Conservation (phyloP, 2,797 vertebrate species). For the Labeo calbasu region DNA sequence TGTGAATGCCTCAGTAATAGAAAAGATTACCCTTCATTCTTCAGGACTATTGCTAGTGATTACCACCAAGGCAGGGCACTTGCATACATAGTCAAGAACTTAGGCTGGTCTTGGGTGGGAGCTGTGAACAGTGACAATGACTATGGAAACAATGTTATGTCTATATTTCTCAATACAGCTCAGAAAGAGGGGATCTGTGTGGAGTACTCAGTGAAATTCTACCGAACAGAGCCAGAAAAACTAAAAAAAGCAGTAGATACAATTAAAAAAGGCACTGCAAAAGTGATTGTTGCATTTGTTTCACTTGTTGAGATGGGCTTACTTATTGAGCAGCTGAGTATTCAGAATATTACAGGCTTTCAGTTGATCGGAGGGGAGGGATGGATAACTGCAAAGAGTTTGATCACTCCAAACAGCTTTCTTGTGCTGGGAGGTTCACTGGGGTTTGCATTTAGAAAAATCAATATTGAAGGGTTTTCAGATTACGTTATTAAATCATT, state of each 20-base stretch:
- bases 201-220: constrained; percentile 74
- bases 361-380: constrained; percentile 78
- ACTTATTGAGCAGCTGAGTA: constrained; percentile 70
- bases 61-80: constrained; percentile 75
- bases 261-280: constrained; percentile 71
- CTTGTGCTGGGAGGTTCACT: constrained; percentile 73
- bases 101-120: constrained; percentile 81
- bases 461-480: constrained; percentile 68
- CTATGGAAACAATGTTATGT: constrained; percentile 78
- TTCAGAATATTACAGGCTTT: constrained; percentile 71
- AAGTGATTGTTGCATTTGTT: constrained; percentile 74
- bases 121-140: constrained; percentile 79
- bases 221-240: constrained; percentile 69
- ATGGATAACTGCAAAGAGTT: constrained; percentile 77
- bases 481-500: constrained; percentile 70
- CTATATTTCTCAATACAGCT: constrained; percentile 74
- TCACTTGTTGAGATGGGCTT: constrained; percentile 72
- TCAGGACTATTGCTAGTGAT: constrained; percentile 75
- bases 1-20: constrained; percentile 77
- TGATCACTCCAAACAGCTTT: constrained; percentile 72
- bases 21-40: constrained; percentile 69
- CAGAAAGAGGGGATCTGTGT: constrained; percentile 75
- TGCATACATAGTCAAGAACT: constrained; percentile 74
- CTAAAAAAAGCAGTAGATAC: constrained; percentile 71
- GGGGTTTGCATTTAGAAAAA: constrained; percentile 74